These are phyloP conservation scores for Diorhabda sublineata DNA, from an alignment of 1,140 invertebrate genomes.

Conservation along the genomic window DNA sequence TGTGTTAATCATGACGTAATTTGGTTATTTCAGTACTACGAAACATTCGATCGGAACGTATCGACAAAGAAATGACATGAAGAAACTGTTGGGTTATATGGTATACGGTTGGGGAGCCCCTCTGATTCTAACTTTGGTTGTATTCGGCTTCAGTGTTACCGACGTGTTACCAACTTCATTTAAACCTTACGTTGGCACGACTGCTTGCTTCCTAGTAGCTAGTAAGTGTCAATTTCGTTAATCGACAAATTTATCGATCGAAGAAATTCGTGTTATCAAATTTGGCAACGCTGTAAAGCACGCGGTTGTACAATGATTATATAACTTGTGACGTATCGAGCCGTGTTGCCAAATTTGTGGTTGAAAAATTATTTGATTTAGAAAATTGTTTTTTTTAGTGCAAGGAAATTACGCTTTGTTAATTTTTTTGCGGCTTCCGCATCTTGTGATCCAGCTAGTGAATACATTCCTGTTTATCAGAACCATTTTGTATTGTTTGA, in stretches of 20 bases:
- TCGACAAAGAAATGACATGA: constrained; percentile 24
- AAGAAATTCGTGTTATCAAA: not conserved
- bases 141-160: constrained; percentile 12
- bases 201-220: constrained; percentile 29
- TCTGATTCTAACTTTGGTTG: constrained; percentile 21
- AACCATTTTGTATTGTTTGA: constrained; percentile 49
- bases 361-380: not conserved
- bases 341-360: too few species aligned
- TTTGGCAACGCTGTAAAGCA: not conserved
- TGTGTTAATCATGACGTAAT: too few species aligned
- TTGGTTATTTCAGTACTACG: constrained; percentile 7
- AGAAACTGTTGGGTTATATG: constrained; percentile 29
- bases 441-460: constrained; percentile 44
- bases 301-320: not conserved
- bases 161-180: constrained; percentile 24
- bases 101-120: constrained; percentile 32
- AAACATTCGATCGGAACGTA: constrained; percentile 22
- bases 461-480: constrained; percentile 51
- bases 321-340: too few species aligned
- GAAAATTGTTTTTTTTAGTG: constrained; percentile 9
- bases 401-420: constrained; percentile 21
- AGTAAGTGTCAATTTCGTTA: constrained; percentile 18
- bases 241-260: too few species aligned
- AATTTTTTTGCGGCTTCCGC: constrained; percentile 19
- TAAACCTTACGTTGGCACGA: constrained; percentile 26